Evolutionary conservation across 2,113 vertebrate species (phyloP), one percentile per base, ranked within the genome.

Genomic region (Spheniscus mendiculus): DNA sequence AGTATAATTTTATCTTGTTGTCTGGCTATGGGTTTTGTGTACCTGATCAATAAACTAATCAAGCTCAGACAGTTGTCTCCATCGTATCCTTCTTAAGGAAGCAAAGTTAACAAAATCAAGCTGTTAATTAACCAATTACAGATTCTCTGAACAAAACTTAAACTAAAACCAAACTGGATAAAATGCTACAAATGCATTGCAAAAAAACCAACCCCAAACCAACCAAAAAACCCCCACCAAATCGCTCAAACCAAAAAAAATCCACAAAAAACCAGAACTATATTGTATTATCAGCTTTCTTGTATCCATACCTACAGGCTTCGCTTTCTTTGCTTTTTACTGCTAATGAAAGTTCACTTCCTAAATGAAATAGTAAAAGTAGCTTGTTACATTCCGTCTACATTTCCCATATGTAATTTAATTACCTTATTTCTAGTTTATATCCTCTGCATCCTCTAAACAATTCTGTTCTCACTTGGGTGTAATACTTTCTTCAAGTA

Each of bases 281-380:
- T 18, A 13, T 12, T 52, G 2, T 27, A 63, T 72, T 69, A 83
- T 42, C 62, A 81, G 34, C 40, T 92, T 95, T 80, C 40, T 80
- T 71, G n/a, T 45, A 53, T 59, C 59, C 85, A 27, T 61, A 27
- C 30, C 42, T 83, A 40, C 19, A 83, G 38, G 7, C 26, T 69
- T 95, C 20, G 55, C 9, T 97, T 93, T 96, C 88, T 94, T 96
- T 96, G 67, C 44, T 94, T 85, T 86, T 47, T 94, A 66, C n/a
- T 58, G 90, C 50, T 78, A 55, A 88, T 96, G 84, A 79, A 96
- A 97, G 56, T 95, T 92, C 59, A 65, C 23, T 65, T 85, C 50
- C 36, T 92, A 86, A 93, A 81, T 78, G 19, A 80, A 78, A 63
- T 13, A 3, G 49, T 23, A 74, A 58, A 89, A 42, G 17, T 17